Evolutionary conservation across 2,888 invertebrate species (phyloP).

Genomic region (Netelia melanura): DNA sequence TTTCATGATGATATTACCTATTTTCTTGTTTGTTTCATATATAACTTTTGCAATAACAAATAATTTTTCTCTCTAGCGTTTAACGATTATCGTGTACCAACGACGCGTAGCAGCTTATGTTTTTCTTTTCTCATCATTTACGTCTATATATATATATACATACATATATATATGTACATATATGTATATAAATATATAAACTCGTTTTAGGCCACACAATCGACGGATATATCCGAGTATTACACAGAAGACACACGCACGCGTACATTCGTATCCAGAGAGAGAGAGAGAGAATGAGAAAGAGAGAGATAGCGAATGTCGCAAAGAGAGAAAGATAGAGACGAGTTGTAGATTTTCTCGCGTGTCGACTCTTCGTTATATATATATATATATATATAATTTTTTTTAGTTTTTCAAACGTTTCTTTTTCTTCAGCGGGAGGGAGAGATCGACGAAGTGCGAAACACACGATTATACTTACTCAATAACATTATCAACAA

Average conservation of each 20-base stretch:
- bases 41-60: constrained; percentile 57
- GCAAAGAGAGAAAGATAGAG: constrained; percentile 18
- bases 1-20: constrained; percentile 48
- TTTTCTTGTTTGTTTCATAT: constrained; percentile 39
- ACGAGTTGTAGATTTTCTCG: constrained; percentile 3
- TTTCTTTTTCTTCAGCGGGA: constrained; percentile 3
- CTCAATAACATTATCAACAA: constrained; percentile 50
- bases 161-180: constrained; percentile 17
- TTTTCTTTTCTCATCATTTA: constrained; percentile 32
- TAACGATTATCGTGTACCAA: constrained; percentile 52
- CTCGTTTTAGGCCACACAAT: constrained; percentile 67
- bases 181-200: constrained; percentile 26
- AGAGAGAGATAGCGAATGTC: constrained; percentile 6
- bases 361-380: constrained; percentile 3
- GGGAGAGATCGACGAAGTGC: constrained; percentile 42
- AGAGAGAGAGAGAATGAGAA: not conserved
- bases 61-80: constrained; percentile 58
- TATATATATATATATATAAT: constrained; percentile 1
- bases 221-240: constrained; percentile 63
- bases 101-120: constrained; percentile 55
- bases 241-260: constrained; percentile 43
- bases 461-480: constrained; percentile 52
- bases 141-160: constrained; percentile 34
- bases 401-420: not conserved
- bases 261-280: constrained; percentile 43